phyloP scores from a whole-genome alignment of 2,113 vertebrate genomes.

The Apeltes quadracus region DNA sequence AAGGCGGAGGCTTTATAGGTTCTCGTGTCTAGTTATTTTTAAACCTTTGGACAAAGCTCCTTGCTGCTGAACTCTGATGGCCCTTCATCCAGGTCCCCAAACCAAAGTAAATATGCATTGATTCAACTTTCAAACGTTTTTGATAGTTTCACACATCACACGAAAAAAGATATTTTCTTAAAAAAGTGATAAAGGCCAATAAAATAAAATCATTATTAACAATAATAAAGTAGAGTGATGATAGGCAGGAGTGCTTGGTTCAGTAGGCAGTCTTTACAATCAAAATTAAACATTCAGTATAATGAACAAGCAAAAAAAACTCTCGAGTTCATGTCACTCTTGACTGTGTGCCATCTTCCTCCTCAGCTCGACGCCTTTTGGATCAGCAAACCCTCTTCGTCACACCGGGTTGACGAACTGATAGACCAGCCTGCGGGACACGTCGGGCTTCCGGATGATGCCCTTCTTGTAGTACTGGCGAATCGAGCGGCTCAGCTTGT shows the following conservation, averaged over 20 bases:
- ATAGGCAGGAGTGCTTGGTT: slow-evolving; percentile 66
- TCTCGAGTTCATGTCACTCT: slow-evolving; percentile 16
- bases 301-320: not conserved
- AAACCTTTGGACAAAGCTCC: not conserved
- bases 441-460: slow-evolving; percentile 92
- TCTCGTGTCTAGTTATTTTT: not conserved
- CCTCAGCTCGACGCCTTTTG: slow-evolving; percentile 17
- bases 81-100: not conserved
- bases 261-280: slow-evolving; percentile 65
- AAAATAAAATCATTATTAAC: slow-evolving; percentile 3
- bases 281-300: slow-evolving; percentile 26
- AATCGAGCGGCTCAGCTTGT: slow-evolving; percentile 96
- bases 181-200: slow-evolving; percentile 11
- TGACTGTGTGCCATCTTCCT: slow-evolving; percentile 49
- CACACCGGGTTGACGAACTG: slow-evolving; percentile 93
- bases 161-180: not conserved
- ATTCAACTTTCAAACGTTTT: not conserved
- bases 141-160: not conserved
- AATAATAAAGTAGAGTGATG: slow-evolving; percentile 11
- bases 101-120: not conserved
- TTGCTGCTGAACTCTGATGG: not conserved
- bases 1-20: not conserved
- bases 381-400: slow-evolving; percentile 30
- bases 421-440: slow-evolving; percentile 94
- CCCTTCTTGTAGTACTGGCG: slow-evolving; percentile 98